Evolutionary conservation across 2,113 vertebrate species (phyloP), one percentile per base, ranked within the genome.

Genomic region (Pomatorhinus ruficollis): DNA sequence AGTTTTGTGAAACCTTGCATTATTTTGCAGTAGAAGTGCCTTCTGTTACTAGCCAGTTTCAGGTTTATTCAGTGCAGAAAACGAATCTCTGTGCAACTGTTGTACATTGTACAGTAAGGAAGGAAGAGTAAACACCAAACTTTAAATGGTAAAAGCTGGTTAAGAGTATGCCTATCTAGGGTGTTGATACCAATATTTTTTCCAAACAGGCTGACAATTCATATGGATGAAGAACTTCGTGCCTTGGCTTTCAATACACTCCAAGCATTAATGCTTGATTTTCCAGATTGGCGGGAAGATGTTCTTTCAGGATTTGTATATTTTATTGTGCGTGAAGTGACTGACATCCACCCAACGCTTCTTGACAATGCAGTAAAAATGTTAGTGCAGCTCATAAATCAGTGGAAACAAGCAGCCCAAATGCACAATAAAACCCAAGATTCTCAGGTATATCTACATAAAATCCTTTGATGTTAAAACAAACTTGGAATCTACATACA

Each of bases 151-250:
- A 60, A 75, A 76, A 28, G 8, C 40, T 89, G 40, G 5, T 83
- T 65, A 71, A 76, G 33, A 54, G 25, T 65, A 28, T 91, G 49
- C 42, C 47, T 66, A 5, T 86, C 7, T 63, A 30, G 56, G 44
- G 61, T 81, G 85, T 60, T 83, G 81, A 87, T 45, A 40, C 52
- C 20, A 4, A 9, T 95, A 28, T 97, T 90, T 97, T 87, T 96
- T 97, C 76, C 91, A 35, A 92, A 83, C 97, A 99, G 99, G 97
- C 97, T 99, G 96, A 99, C 99, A 70, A 98, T 99, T 97, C 99
- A 99, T 93, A 99, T 99, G 99, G 99, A 99, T 76, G 99, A 99
- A 98, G 99, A 99, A 96, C 98, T 99, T 57, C 99, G 99, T 59
- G 99, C 99, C 69, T 98, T 99, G 94, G 99, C 99, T 93, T 99